These are phyloP conservation scores for Melanocharis versteri DNA, from an alignment of 2,113 vertebrate species.

Conservation along the genomic window DNA sequence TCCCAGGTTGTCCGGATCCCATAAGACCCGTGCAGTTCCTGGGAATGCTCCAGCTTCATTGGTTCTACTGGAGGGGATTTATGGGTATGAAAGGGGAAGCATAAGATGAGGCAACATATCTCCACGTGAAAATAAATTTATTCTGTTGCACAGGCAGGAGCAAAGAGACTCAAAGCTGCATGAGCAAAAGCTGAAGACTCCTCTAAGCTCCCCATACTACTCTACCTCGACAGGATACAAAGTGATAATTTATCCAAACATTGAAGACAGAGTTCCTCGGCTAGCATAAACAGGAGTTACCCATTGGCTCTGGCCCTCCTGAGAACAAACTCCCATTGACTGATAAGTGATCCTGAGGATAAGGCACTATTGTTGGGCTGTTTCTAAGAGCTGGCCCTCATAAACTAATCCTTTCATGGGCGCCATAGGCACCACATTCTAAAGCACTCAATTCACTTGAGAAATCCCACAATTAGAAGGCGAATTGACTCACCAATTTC, in stretches of 20 bases:
- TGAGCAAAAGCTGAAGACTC: background rate
- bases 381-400: conserved; percentile 64
- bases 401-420: conserved; percentile 62
- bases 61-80: background rate
- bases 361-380: conserved; percentile 59
- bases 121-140: background rate
- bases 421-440: conserved; percentile 59
- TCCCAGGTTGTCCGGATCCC: background rate
- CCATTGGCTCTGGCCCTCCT: conserved; percentile 58
- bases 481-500: background rate
- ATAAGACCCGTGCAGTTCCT: background rate
- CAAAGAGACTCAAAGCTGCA: background rate
- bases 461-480: conserved; percentile 43
- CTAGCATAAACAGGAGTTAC: conserved; percentile 55
- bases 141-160: background rate
- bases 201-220: background rate
- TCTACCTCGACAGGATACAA: conserved; percentile 45
- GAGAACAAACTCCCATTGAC: conserved; percentile 65
- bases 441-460: conserved; percentile 56
- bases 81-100: background rate
- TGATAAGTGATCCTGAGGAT: conserved; percentile 60
- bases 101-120: background rate
- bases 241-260: conserved; percentile 60
- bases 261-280: conserved; percentile 5
- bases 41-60: background rate